These are phyloP conservation scores for Harpagoxenus sublaevis DNA, from an alignment of 2,888 invertebrate genomes.

Conservation along the genomic window DNA sequence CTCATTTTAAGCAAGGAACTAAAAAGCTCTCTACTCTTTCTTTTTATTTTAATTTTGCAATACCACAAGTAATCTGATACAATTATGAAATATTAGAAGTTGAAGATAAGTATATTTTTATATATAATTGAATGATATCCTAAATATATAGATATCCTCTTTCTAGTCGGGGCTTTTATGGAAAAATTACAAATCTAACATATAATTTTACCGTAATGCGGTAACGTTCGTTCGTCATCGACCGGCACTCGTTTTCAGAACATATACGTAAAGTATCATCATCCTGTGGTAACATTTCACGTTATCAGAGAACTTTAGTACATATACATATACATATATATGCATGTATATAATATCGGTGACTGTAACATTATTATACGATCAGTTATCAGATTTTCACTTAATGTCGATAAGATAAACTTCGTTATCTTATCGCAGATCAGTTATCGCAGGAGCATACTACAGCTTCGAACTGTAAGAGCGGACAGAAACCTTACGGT, in stretches of 20 bases:
- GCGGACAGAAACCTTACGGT: too few species aligned
- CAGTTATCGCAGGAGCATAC: constrained; percentile 2
- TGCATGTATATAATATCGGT: not conserved
- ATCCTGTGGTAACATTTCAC: constrained; percentile 22
- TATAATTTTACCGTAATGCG: constrained; percentile 26
- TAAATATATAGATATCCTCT: not conserved
- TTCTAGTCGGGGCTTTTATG: not conserved
- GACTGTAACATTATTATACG: not conserved
- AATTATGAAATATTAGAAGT: not conserved
- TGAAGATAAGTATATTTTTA: not conserved
- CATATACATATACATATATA: not conserved
- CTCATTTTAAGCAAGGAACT: not conserved
- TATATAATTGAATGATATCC: not conserved
- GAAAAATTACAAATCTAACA: not conserved
- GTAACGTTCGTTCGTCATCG: not conserved
- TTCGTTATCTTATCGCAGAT: too few species aligned
- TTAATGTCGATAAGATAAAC: too few species aligned
- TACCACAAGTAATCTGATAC: not conserved
- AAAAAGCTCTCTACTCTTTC: not conserved
- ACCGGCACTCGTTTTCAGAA: not conserved
- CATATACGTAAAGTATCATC: not conserved
- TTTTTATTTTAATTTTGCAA: not conserved
- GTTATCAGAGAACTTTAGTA: not conserved
- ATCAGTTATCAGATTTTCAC: not conserved
- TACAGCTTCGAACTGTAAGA: not conserved